Evolutionary conservation across 2,888 invertebrate genomes (phyloP).

Genomic region (Craniophora ligustri): DNA sequence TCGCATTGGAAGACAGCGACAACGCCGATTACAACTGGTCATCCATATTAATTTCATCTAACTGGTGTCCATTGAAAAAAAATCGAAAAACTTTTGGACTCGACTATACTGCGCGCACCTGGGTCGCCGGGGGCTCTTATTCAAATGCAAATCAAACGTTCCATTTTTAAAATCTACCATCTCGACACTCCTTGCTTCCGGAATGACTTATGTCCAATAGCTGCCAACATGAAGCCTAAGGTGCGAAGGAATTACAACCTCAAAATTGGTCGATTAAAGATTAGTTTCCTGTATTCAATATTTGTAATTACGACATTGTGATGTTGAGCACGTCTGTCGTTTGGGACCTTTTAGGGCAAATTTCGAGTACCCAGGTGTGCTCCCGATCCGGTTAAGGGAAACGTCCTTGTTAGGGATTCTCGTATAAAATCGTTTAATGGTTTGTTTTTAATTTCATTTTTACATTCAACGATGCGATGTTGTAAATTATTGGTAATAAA

Average conservation of each 20-base stretch:
- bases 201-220: slow-evolving; percentile 85
- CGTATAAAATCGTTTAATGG: slow-evolving; percentile 88
- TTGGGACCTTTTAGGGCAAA: slow-evolving; percentile 86
- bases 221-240: slow-evolving; percentile 65
- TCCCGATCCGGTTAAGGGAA: slow-evolving; percentile 88
- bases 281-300: slow-evolving; percentile 41
- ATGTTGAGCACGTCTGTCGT: slow-evolving; percentile 68
- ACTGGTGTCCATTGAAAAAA: slow-evolving; percentile 61
- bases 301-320: slow-evolving; percentile 62
- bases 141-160: slow-evolving; percentile 89
- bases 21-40: slow-evolving; percentile 74
- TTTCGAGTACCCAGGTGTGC: slow-evolving; percentile 88
- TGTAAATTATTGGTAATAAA: slow-evolving; percentile 84
- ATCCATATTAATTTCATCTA: slow-evolving; percentile 76
- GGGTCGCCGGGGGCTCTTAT: slow-evolving; percentile 88
- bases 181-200: slow-evolving; percentile 85
- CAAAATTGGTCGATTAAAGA: slow-evolving; percentile 42
- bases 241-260: slow-evolving; percentile 58
- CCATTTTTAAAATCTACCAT: slow-evolving; percentile 89
- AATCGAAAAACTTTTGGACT: slow-evolving; percentile 74
- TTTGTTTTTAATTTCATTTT: slow-evolving; percentile 88
- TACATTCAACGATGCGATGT: slow-evolving; percentile 78
- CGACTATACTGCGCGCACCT: slow-evolving; percentile 85
- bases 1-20: slow-evolving; percentile 60
- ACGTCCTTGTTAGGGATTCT: slow-evolving; percentile 87